Conservation (phyloP, 2,888 invertebrate species). For the Rugalucina vietnamica region DNA sequence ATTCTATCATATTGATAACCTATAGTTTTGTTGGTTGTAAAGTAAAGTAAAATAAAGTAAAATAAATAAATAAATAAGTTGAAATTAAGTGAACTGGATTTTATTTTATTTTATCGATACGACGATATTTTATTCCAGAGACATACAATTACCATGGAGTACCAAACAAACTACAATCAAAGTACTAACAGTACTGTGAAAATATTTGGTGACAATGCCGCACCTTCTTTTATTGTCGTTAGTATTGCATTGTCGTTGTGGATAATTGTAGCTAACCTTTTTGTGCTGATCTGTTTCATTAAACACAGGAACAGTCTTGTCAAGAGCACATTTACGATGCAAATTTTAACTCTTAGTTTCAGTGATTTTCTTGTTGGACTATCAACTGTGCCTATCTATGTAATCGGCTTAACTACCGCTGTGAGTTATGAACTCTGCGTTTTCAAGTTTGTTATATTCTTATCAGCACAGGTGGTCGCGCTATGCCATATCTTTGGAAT, state of each 20-base stretch:
- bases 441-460: background rate
- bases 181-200: background rate
- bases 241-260: background rate
- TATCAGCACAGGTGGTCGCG: background rate
- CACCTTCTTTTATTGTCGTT: background rate
- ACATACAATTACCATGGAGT: too few relatives aligned
- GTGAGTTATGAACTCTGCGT: background rate
- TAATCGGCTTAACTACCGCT: background rate
- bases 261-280: background rate
- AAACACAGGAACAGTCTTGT: background rate
- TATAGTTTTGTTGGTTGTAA: too few relatives aligned
- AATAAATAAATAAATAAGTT: too few relatives aligned
- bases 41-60: too few relatives aligned
- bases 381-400: background rate
- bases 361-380: background rate
- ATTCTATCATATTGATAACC: too few relatives aligned
- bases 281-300: background rate
- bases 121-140: too few relatives aligned
- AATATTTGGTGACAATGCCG: background rate
- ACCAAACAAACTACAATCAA: background rate
- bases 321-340: background rate
- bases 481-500: background rate
- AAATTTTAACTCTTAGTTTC: background rate
- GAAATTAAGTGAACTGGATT: too few relatives aligned
- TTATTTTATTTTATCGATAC: too few relatives aligned